Evolutionary conservation across 2,797 vertebrate species (phyloP), one percentile per base, ranked within the genome.

Genomic region (Buceros bicornis): DNA sequence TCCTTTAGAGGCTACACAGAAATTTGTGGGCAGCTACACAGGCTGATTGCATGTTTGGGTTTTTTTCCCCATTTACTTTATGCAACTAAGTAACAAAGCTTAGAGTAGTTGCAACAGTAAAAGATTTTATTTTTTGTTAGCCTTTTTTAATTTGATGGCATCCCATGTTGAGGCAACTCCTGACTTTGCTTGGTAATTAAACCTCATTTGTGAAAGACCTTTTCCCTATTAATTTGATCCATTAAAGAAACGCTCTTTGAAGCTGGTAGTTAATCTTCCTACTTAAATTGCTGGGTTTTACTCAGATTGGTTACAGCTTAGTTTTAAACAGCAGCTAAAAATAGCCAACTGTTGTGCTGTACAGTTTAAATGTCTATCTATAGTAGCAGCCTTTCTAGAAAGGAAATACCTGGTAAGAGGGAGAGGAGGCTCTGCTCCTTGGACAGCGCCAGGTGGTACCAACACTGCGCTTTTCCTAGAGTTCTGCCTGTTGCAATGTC

Each of bases 271-370:
- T 96, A 96, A 96, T 96, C 95, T 97, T 95, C 83, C 78, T 60
- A 67, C 89, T 97, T 96, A 93, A 95, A 92, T 95, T 69, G 87
- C 91, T 91, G 71, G 77, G 92, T 89, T 95, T 97, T 96, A 95
- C 90, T 94, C 83, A 87, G 89, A 87, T 95, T 80, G 95, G 90
- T 96, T 97, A 89, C 93, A 93, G 95, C 92, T 96, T 96, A 78
- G 79, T 71, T 95, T 94, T 95, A 96, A 96, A 94, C 67, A 92
- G 95, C 91, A 90, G 69, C 94, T 96, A 97, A 96, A 96, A 93
- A 92, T 96, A 97, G 92, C 64, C n/a, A 87, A 53, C 33, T 67
- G 71, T 93, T 90, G 86, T 82, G 86, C 81, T 94, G 57, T 95
- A 94, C 61, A 93, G 86, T 85, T 96, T 82, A 92, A 94, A 74